These are phyloP conservation scores for Bovichtus variegatus DNA, from an alignment of 2,797 vertebrate genomes.

Conservation along the genomic window DNA sequence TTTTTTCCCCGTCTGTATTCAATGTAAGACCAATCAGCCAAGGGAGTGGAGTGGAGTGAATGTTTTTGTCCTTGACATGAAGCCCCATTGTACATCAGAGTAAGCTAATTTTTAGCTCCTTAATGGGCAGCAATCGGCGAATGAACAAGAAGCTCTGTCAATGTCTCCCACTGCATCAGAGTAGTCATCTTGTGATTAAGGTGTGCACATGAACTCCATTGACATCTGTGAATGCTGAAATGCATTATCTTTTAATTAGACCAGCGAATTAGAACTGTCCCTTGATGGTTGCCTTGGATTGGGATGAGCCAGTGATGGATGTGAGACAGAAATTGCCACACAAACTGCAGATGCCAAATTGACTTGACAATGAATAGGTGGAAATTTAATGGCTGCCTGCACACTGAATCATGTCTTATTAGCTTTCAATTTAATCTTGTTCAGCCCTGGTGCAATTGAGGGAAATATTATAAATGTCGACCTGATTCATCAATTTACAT, in stretches of 20 bases:
- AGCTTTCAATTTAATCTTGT: slow-evolving; percentile 59
- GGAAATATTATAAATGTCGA: slow-evolving; percentile 33
- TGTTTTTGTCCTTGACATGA: slow-evolving; percentile 29
- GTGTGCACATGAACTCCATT: slow-evolving; percentile 64
- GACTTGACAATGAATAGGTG: slow-evolving; percentile 61
- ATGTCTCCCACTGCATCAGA: slow-evolving; percentile 54
- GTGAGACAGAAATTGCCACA: slow-evolving; percentile 61
- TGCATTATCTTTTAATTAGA: slow-evolving; percentile 83
- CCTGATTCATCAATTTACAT: slow-evolving; percentile 8
- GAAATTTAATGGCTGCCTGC: slow-evolving; percentile 56
- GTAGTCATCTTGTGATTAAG: slow-evolving; percentile 75
- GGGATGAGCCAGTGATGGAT: slow-evolving; percentile 71
- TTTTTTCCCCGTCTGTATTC: neutral
- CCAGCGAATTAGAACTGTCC: slow-evolving; percentile 64
- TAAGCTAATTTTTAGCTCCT: slow-evolving; percentile 21
- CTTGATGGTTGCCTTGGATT: slow-evolving; percentile 59
- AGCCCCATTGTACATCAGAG: slow-evolving; percentile 11
- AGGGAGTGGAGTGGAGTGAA: neutral
- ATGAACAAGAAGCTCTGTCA: slow-evolving; percentile 44
- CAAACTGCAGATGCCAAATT: slow-evolving; percentile 67
- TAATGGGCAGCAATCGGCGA: slow-evolving; percentile 52
- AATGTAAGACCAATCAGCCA: neutral
- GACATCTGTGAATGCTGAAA: slow-evolving; percentile 69
- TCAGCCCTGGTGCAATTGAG: slow-evolving; percentile 27
- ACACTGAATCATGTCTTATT: slow-evolving; percentile 60